Base-by-base conservation (phyloP, 2,113 vertebrate species). In the Prietella phreatophila region DNA sequence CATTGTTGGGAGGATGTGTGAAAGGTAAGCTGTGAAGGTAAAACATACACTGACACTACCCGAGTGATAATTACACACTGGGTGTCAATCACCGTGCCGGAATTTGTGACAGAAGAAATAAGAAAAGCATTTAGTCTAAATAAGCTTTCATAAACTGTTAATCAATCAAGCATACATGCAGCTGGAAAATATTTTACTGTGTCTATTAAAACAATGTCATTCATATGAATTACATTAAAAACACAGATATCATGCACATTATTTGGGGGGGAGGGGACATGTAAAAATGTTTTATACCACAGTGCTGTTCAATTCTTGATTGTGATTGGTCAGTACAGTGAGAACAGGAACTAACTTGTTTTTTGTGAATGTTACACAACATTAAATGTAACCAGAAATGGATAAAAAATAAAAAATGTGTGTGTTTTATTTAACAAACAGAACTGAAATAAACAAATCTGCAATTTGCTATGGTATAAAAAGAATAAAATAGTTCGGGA, bases 181-280 rank as follows among this genome's bases (percentile, higher is more conserved):
- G 9, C 3, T 25, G 39, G 22, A 47, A 47, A 25, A 25, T 1
- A 3, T 75, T 42, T 75, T 20, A 73, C 19, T 73, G 9, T 19
- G 30, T 36, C 0, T 39, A 22, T 39, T 73, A 42, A 71, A 73
- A 19, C 30, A 33, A 73, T 10, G 6, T 1, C 7, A 4, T 20
- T 8, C 36, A 6, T 14, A 33, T 17, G 19, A 42, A 73, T 73
- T 42, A 20, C 13, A 22, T 33, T 11, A 69, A 2, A 33, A 69
- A 6, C 13, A 69, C 14, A 19, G 6, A 5, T 15, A 30, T n/a
- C 3, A 25, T 25, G 22, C 60, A 61, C 60, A 61, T 61, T 61
- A 61, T 61, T 25, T 22, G 56, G 1, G 3, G 19, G 19, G 4
- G 0, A 0, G 4, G 4, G 3, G 20, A n/a, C 9, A 5, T 65